phyloP scores from a whole-genome alignment of 2,888 invertebrate species.

The Drosophila monieri region DNA sequence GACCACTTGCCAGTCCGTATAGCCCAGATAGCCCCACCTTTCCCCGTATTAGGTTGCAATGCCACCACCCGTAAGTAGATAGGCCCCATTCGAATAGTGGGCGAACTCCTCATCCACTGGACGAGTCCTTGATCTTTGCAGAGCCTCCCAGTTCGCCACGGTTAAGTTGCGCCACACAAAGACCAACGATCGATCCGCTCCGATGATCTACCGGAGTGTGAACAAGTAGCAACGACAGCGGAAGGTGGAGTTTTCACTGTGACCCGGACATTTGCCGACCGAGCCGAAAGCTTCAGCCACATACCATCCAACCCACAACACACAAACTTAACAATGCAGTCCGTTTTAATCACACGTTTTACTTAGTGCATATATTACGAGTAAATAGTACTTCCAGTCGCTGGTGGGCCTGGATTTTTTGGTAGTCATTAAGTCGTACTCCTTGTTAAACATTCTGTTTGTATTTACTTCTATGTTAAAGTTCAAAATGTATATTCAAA shows the following conservation, averaged over 20 bases:
- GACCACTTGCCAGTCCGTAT: slow-evolving; percentile 40
- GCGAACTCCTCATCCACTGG: slow-evolving; percentile 29
- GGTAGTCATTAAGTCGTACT: slow-evolving; percentile 77
- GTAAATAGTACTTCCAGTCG: slow-evolving; percentile 45
- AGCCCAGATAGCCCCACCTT: slow-evolving; percentile 32
- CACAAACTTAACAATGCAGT: slow-evolving; percentile 13
- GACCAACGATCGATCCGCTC: slow-evolving; percentile 93
- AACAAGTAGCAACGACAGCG: slow-evolving; percentile 79
- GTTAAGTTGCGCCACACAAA: slow-evolving; percentile 94
- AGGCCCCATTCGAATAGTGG: neutral
- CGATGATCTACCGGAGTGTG: slow-evolving; percentile 86
- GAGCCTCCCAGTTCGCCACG: slow-evolving; percentile 94
- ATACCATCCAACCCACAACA: neutral
- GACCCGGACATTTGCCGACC: slow-evolving; percentile 31
- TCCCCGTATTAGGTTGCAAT: slow-evolving; percentile 16
- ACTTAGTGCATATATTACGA: slow-evolving; percentile 25
- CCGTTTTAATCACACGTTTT: slow-evolving; percentile 21
- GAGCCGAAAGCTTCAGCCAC: slow-evolving; percentile 40
- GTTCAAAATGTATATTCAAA: slow-evolving; percentile 58
- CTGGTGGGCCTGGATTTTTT: slow-evolving; percentile 59
- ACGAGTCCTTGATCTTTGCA: slow-evolving; percentile 83
- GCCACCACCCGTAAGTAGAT: slow-evolving; percentile 33
- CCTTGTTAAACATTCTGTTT: slow-evolving; percentile 66
- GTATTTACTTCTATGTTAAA: slow-evolving; percentile 59
- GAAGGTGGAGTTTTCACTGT: slow-evolving; percentile 70